Percentiles rank a stretch among this genome's conserved stretches.
Conservation (phyloP, 2,113 vertebrate species). For the Cottus gobio region DNA sequence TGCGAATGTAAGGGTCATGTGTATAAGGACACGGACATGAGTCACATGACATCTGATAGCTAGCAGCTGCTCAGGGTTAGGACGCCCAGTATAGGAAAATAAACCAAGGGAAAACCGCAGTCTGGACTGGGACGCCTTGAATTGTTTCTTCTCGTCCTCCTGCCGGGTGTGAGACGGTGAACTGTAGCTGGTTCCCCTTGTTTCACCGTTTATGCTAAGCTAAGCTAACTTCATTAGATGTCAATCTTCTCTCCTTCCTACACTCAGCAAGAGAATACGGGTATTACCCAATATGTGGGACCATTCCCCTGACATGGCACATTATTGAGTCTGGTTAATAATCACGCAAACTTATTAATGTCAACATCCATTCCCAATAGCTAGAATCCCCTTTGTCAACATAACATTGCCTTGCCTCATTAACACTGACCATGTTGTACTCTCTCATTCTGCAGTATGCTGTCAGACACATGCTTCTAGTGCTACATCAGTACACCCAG, state of each 20-base stretch:
- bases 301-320: background rate
- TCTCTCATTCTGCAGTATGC: background rate
- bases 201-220: background rate
- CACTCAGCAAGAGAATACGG: background rate
- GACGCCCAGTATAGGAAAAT: slow-evolving; percentile 38
- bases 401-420: background rate
- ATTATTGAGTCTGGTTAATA: background rate
- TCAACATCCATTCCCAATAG: background rate
- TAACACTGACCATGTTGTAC: slow-evolving; percentile 3
- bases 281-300: background rate
- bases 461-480: background rate
- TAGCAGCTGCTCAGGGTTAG: slow-evolving; percentile 57
- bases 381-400: background rate
- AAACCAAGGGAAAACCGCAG: slow-evolving; percentile 31
- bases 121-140: slow-evolving; percentile 5
- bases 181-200: background rate
- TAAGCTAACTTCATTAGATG: too few relatives aligned
- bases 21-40: slow-evolving; percentile 35
- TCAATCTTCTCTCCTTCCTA: background rate
- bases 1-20: slow-evolving; percentile 35
- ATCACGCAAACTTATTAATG: background rate
- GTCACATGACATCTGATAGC: slow-evolving; percentile 53
- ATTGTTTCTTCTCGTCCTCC: background rate
- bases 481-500: background rate
- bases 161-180: background rate